Evolutionary conservation across 1,140 invertebrate genomes (phyloP).

Genomic region (Globodera rostochiensis): DNA sequence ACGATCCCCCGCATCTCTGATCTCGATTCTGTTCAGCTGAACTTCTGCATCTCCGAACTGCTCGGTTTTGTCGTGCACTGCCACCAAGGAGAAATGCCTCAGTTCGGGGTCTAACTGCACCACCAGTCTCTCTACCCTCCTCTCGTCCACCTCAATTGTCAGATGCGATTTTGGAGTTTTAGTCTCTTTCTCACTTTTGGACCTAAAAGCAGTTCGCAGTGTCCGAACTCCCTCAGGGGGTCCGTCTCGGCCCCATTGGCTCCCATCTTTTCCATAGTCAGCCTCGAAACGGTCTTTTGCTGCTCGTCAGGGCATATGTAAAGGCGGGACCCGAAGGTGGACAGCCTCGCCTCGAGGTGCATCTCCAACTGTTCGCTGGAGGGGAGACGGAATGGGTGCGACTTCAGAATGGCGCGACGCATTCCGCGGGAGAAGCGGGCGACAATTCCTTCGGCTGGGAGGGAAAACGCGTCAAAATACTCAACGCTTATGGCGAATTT

Average conservation of each 20-base stretch:
- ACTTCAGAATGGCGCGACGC: slow-evolving; percentile 42
- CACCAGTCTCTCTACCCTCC: slow-evolving; percentile 33
- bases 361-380: slow-evolving; percentile 32
- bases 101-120: slow-evolving; percentile 47
- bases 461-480: background rate
- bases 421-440: slow-evolving; percentile 30
- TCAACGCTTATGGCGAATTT: too few species aligned
- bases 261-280: background rate
- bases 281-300: background rate
- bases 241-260: slow-evolving; percentile 21
- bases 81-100: slow-evolving; percentile 44
- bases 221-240: slow-evolving; percentile 30
- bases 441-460: slow-evolving; percentile 10
- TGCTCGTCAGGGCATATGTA: slow-evolving; percentile 53
- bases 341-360: slow-evolving; percentile 44
- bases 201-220: slow-evolving; percentile 45
- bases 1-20: slow-evolving; percentile 9
- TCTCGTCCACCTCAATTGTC: slow-evolving; percentile 24
- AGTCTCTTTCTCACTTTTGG: slow-evolving; percentile 28
- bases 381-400: slow-evolving; percentile 43
- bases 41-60: slow-evolving; percentile 48
- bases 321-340: slow-evolving; percentile 49
- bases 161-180: background rate
- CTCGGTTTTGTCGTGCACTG: slow-evolving; percentile 46
- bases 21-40: slow-evolving; percentile 5